These are phyloP conservation scores for Spinus pinus DNA, from an alignment of 2,797 vertebrate species.

Conservation along the genomic window DNA sequence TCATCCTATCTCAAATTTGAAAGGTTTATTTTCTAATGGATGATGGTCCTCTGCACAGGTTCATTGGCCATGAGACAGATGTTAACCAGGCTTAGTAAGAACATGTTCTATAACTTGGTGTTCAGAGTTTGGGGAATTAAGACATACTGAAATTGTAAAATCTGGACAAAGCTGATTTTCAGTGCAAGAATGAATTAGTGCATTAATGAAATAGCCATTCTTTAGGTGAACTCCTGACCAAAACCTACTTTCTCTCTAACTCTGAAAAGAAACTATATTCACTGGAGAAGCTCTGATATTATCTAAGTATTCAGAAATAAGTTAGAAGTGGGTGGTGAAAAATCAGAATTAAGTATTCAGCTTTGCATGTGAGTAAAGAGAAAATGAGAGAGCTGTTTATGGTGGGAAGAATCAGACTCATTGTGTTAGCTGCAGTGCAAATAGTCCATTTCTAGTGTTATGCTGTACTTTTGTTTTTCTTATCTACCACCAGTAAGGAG, in stretches of 20 bases:
- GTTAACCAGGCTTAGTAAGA: neutral
- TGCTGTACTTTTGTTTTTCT: neutral
- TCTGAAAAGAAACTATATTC: conserved; percentile 33
- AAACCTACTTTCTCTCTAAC: neutral
- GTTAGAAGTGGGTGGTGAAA: conserved; percentile 6
- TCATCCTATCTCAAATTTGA: neutral
- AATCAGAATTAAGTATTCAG: neutral
- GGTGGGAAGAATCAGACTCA: neutral
- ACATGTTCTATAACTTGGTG: neutral
- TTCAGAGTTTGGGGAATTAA: neutral
- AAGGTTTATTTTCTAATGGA: neutral
- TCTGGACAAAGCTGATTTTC: conserved; percentile 19
- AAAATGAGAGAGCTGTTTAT: neutral
- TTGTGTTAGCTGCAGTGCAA: neutral
- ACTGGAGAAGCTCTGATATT: conserved; percentile 10
- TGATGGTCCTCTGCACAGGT: neutral
- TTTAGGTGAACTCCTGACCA: conserved; percentile 40
- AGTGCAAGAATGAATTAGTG: neutral
- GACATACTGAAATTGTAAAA: conserved; percentile 1
- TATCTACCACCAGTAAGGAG: neutral
- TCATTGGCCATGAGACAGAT: neutral
- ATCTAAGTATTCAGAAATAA: conserved; percentile 38
- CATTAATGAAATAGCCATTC: conserved; percentile 30
- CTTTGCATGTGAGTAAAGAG: neutral
- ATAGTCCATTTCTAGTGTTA: neutral